A percentile compares a stretch with the other conserved stretches of the same genome.
phyloP scores from a whole-genome alignment of 2,113 vertebrate species.

The Elaphurus davidianus region DNA sequence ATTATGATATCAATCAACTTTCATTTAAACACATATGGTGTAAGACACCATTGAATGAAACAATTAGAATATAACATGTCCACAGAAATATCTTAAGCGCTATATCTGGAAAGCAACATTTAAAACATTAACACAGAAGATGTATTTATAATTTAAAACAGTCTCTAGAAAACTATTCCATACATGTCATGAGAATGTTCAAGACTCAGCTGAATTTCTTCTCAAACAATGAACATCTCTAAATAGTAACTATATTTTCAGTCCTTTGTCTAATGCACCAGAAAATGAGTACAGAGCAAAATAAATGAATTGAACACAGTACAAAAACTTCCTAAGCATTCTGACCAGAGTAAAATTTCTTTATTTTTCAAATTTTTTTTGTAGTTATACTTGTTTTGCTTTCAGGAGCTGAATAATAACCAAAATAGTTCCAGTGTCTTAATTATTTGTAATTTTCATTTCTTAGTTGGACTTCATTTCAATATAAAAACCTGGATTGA shows the following conservation, averaged over 20 bases:
- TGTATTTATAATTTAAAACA: not conserved
- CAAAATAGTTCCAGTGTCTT: not conserved
- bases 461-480: conserved; percentile 22
- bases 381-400: not conserved
- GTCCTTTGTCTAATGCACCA: conserved; percentile 8
- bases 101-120: conserved; percentile 1
- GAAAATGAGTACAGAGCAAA: conserved; percentile 31
- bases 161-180: not conserved
- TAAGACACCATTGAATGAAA: not conserved
- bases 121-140: not conserved
- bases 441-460: conserved; percentile 40
- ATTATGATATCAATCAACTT: not conserved
- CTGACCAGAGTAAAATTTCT: not conserved
- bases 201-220: not conserved
- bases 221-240: conserved; percentile 41
- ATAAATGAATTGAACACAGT: not conserved
- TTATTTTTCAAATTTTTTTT: not conserved
- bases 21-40: not conserved
- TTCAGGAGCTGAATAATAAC: not conserved
- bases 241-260: conserved; percentile 42
- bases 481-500: conserved; percentile 23
- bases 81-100: not conserved
- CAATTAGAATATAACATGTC: conserved; percentile 13
- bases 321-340: conserved; percentile 33
- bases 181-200: not conserved